These are phyloP conservation scores for Thereva unica DNA, from an alignment of 2,888 invertebrate genomes.

Conservation along the genomic window DNA sequence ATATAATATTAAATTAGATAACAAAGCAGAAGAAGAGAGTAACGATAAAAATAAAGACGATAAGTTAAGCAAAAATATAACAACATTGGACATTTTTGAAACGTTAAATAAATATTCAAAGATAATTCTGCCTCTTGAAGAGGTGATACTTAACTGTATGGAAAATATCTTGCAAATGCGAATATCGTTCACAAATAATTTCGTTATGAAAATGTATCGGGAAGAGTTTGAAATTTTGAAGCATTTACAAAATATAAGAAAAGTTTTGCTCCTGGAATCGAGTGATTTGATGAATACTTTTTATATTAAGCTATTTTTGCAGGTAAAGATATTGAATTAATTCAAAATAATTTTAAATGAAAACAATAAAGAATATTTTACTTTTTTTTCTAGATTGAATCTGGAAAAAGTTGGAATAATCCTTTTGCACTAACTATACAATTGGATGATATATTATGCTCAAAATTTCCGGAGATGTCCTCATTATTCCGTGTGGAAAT, in stretches of 20 bases:
- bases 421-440: conserved; percentile 57
- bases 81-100: conserved; percentile 28
- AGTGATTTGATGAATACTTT: conserved; percentile 62
- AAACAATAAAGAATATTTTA: not conserved
- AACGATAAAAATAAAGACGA: conserved; percentile 21
- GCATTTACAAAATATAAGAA: conserved; percentile 60
- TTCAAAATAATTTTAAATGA: not conserved
- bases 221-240: conserved; percentile 58
- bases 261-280: conserved; percentile 61
- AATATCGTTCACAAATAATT: conserved; percentile 56
- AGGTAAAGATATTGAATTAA: conserved; percentile 49
- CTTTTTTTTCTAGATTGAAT: conserved; percentile 56
- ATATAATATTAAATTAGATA: conserved; percentile 43
- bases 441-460: conserved; percentile 59
- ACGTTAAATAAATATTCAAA: conserved; percentile 49
- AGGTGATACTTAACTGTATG: conserved; percentile 56
- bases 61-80: conserved; percentile 11
- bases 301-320: conserved; percentile 59
- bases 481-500: conserved; percentile 50
- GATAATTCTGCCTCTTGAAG: conserved; percentile 56
- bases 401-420: conserved; percentile 58
- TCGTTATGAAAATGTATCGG: conserved; percentile 60
- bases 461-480: conserved; percentile 55
- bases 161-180: conserved; percentile 57
- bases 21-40: conserved; percentile 29